Evolutionary conservation across 2,888 invertebrate genomes (phyloP), one percentile per base, ranked within the genome.

Genomic region (Hypena proboscidalis): DNA sequence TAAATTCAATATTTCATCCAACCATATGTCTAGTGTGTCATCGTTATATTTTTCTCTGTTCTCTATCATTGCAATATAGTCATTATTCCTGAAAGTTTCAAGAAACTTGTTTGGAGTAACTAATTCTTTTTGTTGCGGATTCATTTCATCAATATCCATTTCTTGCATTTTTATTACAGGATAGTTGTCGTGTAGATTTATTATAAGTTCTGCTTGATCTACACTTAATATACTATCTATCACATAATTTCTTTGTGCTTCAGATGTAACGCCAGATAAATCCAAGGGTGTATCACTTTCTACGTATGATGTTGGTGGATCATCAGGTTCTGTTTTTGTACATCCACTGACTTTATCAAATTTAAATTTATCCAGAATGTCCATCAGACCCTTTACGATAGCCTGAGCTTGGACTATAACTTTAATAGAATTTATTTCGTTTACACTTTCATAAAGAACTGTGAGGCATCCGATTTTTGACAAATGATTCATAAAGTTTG

Each of bases 381-480:
- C 67, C 11, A 91, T 77, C 6, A 93, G 67, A 31, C 84, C 83
- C 15, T 71, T 78, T 4, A 93, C 85, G 21, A 94, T 88, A 26
- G 71, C 67, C 4, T 92, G 91, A 0, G 94, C 92, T 10, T 81
- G 78, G 66, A 92, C 93, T n/a, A 93, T 88, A 0, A 95, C 95
- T 70, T 93, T 93, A 11, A 94, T 78, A 63, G 95, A 93, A 57
- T 92, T 92, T 35, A 92, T 92, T 46, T 94, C 94, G 33, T 92
- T 84, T 22, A 95, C 74, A n/a, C 94, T 92, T 19, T 88, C 80
- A 4, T 94, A 70, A 7, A 95, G 79, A 4, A 94, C 93, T n/a
- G 93, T 93, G 19, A 95, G 85, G 65, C 95, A 95, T 0, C 94
- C 94, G 37, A 92, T 92, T n/a, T 86, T 80, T 2, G 94, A 93